Conservation (phyloP, 2,113 vertebrate species). For the Brachypodius melanocephalos region DNA sequence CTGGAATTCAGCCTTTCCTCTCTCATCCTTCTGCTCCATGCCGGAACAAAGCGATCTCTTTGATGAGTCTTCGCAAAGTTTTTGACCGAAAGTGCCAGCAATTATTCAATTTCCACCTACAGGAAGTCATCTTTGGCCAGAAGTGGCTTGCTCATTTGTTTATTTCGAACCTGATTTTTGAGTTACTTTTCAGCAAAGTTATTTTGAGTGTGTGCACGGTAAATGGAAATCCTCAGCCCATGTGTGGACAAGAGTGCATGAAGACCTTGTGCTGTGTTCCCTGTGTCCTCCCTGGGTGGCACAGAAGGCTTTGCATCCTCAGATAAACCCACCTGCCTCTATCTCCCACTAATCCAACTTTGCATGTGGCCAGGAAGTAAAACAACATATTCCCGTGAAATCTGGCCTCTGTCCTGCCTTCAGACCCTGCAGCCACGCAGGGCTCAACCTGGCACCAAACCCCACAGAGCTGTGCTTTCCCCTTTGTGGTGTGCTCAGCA, state of each 20-base stretch:
- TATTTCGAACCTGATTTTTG: background rate
- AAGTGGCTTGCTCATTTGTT: background rate
- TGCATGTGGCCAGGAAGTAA: background rate
- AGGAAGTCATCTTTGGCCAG: background rate
- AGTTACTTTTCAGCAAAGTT: background rate
- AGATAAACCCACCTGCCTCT: background rate
- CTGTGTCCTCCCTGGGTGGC: background rate
- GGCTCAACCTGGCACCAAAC: background rate
- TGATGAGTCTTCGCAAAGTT: background rate
- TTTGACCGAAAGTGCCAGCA: slow-evolving; percentile 24
- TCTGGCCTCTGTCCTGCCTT: background rate
- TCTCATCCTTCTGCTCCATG: background rate
- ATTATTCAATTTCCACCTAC: background rate
- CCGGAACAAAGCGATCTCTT: background rate
- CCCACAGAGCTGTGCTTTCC: background rate
- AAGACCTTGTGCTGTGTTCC: background rate
- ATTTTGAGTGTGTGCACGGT: background rate
- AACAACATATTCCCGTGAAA: background rate
- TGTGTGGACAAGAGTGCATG: fast-evolving
- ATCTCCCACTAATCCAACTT: fast-evolving
- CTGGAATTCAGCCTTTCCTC: slow-evolving; percentile 47
- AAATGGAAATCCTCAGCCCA: fast-evolving
- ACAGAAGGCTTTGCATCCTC: background rate
- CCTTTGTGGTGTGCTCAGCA: background rate
- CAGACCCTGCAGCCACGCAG: background rate